Conservation (phyloP, 2,113 vertebrate species). For the Lophura nycthemera region DNA sequence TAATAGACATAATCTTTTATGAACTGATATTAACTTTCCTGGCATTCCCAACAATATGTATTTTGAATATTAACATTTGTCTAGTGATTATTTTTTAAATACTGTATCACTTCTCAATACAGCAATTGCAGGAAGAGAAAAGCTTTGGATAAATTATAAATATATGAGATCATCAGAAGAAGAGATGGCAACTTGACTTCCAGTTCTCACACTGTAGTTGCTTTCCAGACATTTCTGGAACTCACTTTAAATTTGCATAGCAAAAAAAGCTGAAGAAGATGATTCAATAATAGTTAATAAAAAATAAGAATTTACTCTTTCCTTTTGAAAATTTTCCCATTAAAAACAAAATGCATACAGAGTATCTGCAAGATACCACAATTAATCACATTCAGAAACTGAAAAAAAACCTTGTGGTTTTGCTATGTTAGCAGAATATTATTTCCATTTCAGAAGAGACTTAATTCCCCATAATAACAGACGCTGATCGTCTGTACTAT, state of each 20-base stretch:
- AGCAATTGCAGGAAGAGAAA: background rate
- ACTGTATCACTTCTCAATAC: background rate
- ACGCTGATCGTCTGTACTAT: background rate
- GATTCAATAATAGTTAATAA: background rate
- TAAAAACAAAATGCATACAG: background rate
- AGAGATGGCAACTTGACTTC: background rate
- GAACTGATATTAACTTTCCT: background rate
- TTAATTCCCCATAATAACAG: background rate
- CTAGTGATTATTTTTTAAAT: background rate
- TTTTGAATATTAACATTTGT: background rate
- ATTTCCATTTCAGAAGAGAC: background rate
- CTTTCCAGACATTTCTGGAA: conserved; percentile 3
- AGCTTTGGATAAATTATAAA: background rate
- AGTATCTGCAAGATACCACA: background rate
- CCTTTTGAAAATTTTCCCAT: background rate
- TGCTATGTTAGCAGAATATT: background rate
- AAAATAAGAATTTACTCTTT: background rate
- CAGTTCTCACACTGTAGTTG: background rate
- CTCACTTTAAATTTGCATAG: background rate
- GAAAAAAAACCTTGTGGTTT: background rate
- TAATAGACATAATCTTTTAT: background rate
- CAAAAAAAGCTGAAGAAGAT: background rate
- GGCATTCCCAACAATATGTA: background rate
- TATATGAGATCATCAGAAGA: background rate
- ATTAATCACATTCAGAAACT: background rate